A percentile compares a stretch with the other conserved stretches of the same genome.
These are phyloP conservation scores for Dendrolimus houi DNA, from an alignment of 2,888 invertebrate species.

Conservation along the genomic window DNA sequence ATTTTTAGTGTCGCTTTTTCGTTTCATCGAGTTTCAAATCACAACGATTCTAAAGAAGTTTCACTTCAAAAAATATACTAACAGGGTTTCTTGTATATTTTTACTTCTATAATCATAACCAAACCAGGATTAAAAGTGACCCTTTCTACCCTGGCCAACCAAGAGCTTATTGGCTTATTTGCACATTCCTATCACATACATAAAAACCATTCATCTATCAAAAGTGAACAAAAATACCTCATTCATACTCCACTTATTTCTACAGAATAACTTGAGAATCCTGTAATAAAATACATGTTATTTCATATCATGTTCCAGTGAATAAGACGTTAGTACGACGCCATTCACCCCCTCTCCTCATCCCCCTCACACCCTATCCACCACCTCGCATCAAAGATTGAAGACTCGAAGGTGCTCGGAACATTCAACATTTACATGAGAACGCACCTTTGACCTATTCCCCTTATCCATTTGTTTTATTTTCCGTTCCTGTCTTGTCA, in stretches of 20 bases:
- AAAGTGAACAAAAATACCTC: neutral
- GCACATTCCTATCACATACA: too few species aligned
- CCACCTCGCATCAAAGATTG: conserved; percentile 41
- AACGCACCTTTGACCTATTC: conserved; percentile 40
- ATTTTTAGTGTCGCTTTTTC: too few species aligned
- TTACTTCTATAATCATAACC: too few species aligned
- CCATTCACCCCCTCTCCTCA: neutral
- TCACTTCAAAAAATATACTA: too few species aligned
- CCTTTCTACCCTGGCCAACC: too few species aligned
- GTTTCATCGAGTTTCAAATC: too few species aligned
- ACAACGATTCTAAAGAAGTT: too few species aligned
- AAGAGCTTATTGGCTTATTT: neutral
- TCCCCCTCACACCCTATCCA: conserved; percentile 4
- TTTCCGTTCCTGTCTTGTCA: conserved; percentile 45
- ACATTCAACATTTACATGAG: conserved; percentile 42
- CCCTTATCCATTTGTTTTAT: conserved; percentile 43
- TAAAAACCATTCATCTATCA: neutral
- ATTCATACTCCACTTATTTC: neutral
- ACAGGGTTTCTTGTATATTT: too few species aligned
- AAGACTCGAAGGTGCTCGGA: conserved; percentile 18
- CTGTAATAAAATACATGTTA: conserved; percentile 19
- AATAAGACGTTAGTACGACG: neutral
- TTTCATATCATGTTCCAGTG: conserved; percentile 31
- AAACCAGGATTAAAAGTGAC: too few species aligned
- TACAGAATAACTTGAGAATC: conserved; percentile 1